Evolutionary conservation across 2,797 vertebrate species (phyloP).

Genomic region (Lepus townsendii): DNA sequence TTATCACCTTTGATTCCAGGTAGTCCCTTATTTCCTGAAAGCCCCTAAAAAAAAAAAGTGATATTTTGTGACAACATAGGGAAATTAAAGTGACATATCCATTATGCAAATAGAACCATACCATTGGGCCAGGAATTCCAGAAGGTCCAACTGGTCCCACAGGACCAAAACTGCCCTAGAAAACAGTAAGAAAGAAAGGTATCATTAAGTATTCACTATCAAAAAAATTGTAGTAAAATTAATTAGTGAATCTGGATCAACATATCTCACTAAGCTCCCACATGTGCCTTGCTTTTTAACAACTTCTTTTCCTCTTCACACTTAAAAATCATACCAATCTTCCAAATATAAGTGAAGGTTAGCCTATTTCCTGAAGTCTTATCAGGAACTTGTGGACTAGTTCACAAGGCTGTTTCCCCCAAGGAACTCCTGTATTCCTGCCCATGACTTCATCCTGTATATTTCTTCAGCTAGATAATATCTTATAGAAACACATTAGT

Average conservation of each 20-base stretch:
- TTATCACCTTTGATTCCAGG: slow-evolving; percentile 99
- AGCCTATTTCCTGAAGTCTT: neutral
- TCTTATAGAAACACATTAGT: too few species aligned
- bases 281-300: neutral
- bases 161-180: slow-evolving; percentile 93
- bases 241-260: neutral
- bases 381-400: neutral
- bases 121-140: slow-evolving; percentile 95
- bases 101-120: slow-evolving; percentile 85
- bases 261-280: neutral
- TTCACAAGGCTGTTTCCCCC: neutral
- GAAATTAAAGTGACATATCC: neutral
- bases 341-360: neutral
- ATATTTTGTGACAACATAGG: slow-evolving; percentile 63
- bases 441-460: too few species aligned
- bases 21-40: slow-evolving; percentile 94
- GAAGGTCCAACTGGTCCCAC: slow-evolving; percentile 91
- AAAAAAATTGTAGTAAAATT: slow-evolving; percentile 28
- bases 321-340: neutral
- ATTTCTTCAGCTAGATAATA: too few species aligned
- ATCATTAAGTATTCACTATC: neutral
- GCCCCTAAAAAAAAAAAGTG: slow-evolving; percentile 91
- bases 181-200: slow-evolving; percentile 70
- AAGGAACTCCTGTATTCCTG: neutral
- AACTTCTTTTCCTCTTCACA: neutral